Percentiles rank a stretch among this genome's conserved stretches.
Conservation (phyloP, 2,888 invertebrate genomes). For the Agrenia bidenticulata region DNA sequence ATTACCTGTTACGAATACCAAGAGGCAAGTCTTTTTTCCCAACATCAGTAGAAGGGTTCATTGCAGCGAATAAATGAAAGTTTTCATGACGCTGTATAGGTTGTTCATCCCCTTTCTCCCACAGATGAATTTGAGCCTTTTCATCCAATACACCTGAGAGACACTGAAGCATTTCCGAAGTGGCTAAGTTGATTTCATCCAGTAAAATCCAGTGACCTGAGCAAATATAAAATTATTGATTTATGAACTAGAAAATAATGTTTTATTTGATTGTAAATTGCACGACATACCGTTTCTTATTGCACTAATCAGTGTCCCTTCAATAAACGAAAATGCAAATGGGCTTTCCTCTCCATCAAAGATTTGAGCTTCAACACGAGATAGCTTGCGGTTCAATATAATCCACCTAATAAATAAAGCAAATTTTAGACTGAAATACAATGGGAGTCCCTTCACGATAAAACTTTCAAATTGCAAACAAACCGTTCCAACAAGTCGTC, state of each 20-base stretch:
- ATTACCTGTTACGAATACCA: conserved; percentile 80
- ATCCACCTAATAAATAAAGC: conserved; percentile 69
- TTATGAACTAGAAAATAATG: conserved; percentile 13
- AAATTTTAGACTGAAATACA: too few relatives aligned
- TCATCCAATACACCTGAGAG: conserved; percentile 86
- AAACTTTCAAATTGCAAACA: conserved; percentile 3
- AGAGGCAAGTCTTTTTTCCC: conserved; percentile 94
- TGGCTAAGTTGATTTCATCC: conserved; percentile 97
- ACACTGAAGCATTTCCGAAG: conserved; percentile 93
- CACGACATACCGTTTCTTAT: conserved; percentile 61
- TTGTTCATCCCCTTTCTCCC: conserved; percentile 87
- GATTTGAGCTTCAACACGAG: conserved; percentile 72
- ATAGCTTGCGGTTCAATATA: conserved; percentile 67
- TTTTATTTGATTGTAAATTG: not conserved
- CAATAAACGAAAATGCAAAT: conserved; percentile 85
- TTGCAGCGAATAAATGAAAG: conserved; percentile 95
- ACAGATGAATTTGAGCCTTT: conserved; percentile 75
- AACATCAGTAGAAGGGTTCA: conserved; percentile 99
- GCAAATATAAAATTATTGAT: conserved; percentile 22
- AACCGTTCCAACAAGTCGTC: conserved; percentile 45
- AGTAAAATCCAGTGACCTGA: conserved; percentile 90
- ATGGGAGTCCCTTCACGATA: too few relatives aligned
- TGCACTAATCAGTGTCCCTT: conserved; percentile 63
- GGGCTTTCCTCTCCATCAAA: conserved; percentile 64
- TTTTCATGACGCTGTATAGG: conserved; percentile 78